Base-by-base conservation (phyloP, 2,888 invertebrate genomes). In the Trypoxylon attenuatum region DNA sequence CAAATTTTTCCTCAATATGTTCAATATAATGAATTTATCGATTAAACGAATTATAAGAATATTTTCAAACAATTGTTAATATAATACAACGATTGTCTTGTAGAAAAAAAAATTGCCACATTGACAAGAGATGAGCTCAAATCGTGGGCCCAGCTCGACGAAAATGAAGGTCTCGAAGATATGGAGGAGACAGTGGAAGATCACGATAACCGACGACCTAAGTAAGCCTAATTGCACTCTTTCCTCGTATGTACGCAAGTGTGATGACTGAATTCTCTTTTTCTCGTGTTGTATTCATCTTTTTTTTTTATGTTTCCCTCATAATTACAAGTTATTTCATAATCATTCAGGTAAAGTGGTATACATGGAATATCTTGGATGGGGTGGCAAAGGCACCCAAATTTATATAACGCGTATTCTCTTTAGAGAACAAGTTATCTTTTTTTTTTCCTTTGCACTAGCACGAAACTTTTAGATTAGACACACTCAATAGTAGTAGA, bases 91-190 rank as follows among this genome's bases (percentile, higher is more conserved):
- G 54, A 8, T 51, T 8, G 47, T 25, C 39, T 68, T 54, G 22
- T 69, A 88, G 95, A 95, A 84, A 92, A 91, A 87, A 96, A 95
- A 89, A 94, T 96, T 88, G 94, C 94, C 49, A 91, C 91, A 41
- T 87, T 93, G 78, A 91, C 93, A 59, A 90, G 90, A 78, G 90
- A 92, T 43, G 93, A 93, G 83, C 85, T 91, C 15, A 89, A 89
- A 77, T 89, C 89, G 2, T 88, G 90, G 84, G 88, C 89, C 25
- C 88, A 89, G 54, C 82, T 90, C 27, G 90, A 90, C 67, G 89
- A 90, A 80, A 90, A 89, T 27, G 90, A 91, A 78, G 89, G 87
- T 19, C 84, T 88, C 18, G 88, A 88, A 56, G 88, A 88, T 69
- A 70, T 81, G 13, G 88, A 87, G 61, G 83, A 81, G 58, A 72